Evolutionary conservation across 2,113 vertebrate species (phyloP), one percentile per base, ranked within the genome.

Genomic region (Sardina pilchardus): DNA sequence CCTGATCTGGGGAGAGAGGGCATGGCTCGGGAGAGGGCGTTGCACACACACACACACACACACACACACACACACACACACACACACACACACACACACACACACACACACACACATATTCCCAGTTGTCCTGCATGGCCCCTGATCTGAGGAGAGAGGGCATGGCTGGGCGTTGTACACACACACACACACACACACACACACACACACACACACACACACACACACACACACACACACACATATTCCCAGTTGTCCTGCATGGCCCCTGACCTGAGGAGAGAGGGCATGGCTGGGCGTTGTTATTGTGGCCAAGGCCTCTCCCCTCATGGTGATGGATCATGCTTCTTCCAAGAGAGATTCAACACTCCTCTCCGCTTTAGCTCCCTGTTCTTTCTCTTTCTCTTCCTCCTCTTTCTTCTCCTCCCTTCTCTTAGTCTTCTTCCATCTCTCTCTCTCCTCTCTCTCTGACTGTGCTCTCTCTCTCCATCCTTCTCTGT

Each of bases 301-400:
- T 30, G 82, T 44, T 85, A 30, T 26, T 5, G 63, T 9, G 34
- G 4, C 83, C 86, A 82, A 85, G 85, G 85, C 78, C 88, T 91
- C 83, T 86, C 89, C 88, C 88, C 90, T 92, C 89, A 91, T 87
- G 86, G 85, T 85, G 82, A 59, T 82, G 12, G 42, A 47, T 83
- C 89, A 90, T 90, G 89, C 85, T 26, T 87, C 86, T 90, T 88
- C 82, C 59, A 78, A 93, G 87, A 89, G 86, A 92, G 87, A 78
- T 36, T 75, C 30, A 75, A 75, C 30, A 75, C 71, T 17, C 44
- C 48, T 59, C 81, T 36, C 30, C 34, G 17, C 71, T 16, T 17
- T 12, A 39, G 1, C 71, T 78, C 12, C 4, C 26, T 71, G 3
- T 30, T 71, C 26, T 26, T 34, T 26, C 9, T 10, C n/a, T n/a